Conservation (phyloP, 2,797 vertebrate genomes). For the Podargus strigoides region DNA sequence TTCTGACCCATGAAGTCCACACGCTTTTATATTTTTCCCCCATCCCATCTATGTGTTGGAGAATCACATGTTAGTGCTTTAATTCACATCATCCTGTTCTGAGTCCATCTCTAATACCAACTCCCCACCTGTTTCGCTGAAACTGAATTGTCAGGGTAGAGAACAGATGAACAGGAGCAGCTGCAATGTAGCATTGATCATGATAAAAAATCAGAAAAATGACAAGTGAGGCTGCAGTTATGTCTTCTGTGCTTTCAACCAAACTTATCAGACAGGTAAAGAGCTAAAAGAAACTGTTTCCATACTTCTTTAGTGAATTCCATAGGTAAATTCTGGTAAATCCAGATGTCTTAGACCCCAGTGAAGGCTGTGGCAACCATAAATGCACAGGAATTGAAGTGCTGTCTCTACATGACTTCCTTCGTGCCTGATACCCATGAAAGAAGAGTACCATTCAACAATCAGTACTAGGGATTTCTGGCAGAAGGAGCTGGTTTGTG, state of each 20-base stretch:
- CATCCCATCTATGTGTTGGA: background rate
- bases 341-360: background rate
- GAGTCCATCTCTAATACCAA: background rate
- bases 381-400: background rate
- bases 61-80: background rate
- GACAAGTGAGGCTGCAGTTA: background rate
- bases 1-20: background rate
- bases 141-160: background rate
- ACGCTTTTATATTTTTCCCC: background rate
- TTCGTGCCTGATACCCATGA: background rate
- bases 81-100: background rate
- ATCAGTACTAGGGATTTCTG: background rate
- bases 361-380: background rate
- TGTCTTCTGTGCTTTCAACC: background rate
- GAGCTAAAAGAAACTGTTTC: background rate
- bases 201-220: background rate
- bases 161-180: background rate
- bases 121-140: background rate
- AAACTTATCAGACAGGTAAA: background rate
- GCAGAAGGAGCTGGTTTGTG: background rate
- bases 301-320: background rate
- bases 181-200: background rate
- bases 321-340: background rate
- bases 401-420: background rate
- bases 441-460: background rate